Evolutionary conservation across 1,140 invertebrate genomes (phyloP), one percentile per base, ranked within the genome.

Genomic region (Drosophila equinoxialis): DNA sequence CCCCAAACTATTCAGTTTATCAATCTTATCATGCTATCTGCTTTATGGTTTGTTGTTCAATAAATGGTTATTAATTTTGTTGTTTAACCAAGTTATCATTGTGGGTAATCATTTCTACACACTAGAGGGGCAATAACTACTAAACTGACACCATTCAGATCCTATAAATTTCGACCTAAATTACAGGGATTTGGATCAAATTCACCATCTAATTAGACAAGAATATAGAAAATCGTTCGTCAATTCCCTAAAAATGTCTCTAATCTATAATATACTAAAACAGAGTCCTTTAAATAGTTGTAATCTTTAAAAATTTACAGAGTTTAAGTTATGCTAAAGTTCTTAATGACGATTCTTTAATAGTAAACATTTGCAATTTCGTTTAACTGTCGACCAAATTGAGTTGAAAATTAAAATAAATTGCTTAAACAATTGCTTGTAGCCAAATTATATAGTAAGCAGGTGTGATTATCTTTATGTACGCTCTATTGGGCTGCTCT

Each of bases 11-110:
- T 51, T 23, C 10, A 1, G 45, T 51, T 51, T 23, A 51, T 23
- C 45, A 51, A 51, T 51, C 17, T 51, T 51, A 51, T 51, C 45
- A 26, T 51, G 45, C 1, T 51, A 51, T 51, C 37, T 11, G 20
- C 20, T 51, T 51, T 51, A 51, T 51, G 45, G 45, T 51, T 51
- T 51, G 45, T 51, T 51, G 45, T 51, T 51, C 45, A 51, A 51
- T 51, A 51, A 51, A 51, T 51, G 45, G 45, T 51, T 51, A 51
- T 51, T 51, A 51, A 51, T 51, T 51, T 51, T 51, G 17, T 23
- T 51, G 45, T 20, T 51, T 51, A 23, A 51, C 45, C 45, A 51
- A 51, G 45, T 23, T 51, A 51, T 51, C 45, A 51, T 23, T 51
- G 17, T 51, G 1, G 6, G 45, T 48, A 48, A 48, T 8, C 45